phyloP scores from a whole-genome alignment of 1,140 invertebrate genomes.

The Muscidifurax raptorellus region DNA sequence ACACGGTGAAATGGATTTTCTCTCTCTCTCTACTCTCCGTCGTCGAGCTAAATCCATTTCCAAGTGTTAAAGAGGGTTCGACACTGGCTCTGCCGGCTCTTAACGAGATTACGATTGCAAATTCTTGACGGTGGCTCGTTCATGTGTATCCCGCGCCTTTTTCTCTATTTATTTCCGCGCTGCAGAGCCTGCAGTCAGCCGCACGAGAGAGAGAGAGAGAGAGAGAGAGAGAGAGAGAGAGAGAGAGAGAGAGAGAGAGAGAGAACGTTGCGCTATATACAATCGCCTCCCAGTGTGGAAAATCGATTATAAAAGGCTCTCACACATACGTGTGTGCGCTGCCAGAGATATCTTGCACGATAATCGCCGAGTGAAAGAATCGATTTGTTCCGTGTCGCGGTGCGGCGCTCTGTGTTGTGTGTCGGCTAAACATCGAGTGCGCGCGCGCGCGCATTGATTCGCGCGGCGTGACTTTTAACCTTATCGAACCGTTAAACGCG shows the following conservation, averaged over 20 bases:
- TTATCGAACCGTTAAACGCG: conserved; percentile 36
- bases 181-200: neutral
- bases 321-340: neutral
- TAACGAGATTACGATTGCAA: conserved; percentile 20
- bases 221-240: too few species aligned
- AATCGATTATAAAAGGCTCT: conserved; percentile 50
- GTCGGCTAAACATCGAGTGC: conserved; percentile 28
- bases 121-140: neutral
- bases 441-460: neutral
- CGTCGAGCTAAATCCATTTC: neutral
- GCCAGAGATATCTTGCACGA: conserved; percentile 29
- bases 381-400: conserved; percentile 50
- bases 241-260: neutral
- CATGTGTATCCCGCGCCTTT: conserved; percentile 1
- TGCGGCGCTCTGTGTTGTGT: neutral
- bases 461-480: conserved; percentile 39
- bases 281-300: neutral
- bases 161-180: neutral
- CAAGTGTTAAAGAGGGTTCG: conserved; percentile 11
- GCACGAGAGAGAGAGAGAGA: too few species aligned
- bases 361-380: conserved; percentile 50
- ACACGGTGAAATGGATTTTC: neutral
- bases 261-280: neutral
- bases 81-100: neutral
- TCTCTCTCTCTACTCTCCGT: neutral